Percentiles rank a stretch among this genome's conserved stretches.
Evolutionary conservation across 30 jellyfish, hydroid and myxozoan species (phyloP).

Genomic region (Morbakka virulenta): DNA sequence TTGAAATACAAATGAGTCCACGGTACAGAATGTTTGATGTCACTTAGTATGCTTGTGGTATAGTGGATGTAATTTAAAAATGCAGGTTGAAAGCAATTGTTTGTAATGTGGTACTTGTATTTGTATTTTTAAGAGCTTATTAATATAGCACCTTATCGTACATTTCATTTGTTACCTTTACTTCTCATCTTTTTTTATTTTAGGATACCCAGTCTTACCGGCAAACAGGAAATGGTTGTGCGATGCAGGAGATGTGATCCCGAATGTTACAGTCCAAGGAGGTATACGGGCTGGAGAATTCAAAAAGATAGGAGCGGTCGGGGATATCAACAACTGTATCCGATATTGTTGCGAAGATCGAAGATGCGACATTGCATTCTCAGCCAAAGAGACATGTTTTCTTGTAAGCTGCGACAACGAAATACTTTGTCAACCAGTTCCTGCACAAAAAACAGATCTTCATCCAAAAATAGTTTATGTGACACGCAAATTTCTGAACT

Average conservation of each 20-base stretch:
- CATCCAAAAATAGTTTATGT: constrained; percentile 74
- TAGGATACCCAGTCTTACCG: constrained; percentile 78
- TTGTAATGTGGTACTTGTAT: too few relatives aligned
- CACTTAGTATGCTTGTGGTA: too few relatives aligned
- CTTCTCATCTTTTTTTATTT: constrained; percentile 6
- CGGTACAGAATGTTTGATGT: too few relatives aligned
- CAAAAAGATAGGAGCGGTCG: constrained; percentile 75
- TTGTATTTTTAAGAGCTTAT: too few relatives aligned
- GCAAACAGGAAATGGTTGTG: constrained; percentile 81
- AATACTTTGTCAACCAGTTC: constrained; percentile 81
- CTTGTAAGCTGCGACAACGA: constrained; percentile 80
- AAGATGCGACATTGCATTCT: constrained; percentile 85
- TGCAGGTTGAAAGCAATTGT: too few relatives aligned
- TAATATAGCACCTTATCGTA: too few relatives aligned
- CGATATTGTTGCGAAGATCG: constrained; percentile 91
- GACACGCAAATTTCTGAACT: constrained; percentile 50
- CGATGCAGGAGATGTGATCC: constrained; percentile 73
- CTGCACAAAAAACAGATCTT: constrained; percentile 65
- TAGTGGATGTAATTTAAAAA: too few relatives aligned
- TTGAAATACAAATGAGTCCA: too few relatives aligned
- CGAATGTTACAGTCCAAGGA: constrained; percentile 86
- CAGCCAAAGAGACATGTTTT: constrained; percentile 90
- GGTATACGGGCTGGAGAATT: constrained; percentile 95
- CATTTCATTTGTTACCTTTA: too few relatives aligned
- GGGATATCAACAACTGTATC: constrained; percentile 66